Evolutionary conservation across 2,113 vertebrate species (phyloP), one percentile per base, ranked within the genome.

Genomic region (Sapajus apella): DNA sequence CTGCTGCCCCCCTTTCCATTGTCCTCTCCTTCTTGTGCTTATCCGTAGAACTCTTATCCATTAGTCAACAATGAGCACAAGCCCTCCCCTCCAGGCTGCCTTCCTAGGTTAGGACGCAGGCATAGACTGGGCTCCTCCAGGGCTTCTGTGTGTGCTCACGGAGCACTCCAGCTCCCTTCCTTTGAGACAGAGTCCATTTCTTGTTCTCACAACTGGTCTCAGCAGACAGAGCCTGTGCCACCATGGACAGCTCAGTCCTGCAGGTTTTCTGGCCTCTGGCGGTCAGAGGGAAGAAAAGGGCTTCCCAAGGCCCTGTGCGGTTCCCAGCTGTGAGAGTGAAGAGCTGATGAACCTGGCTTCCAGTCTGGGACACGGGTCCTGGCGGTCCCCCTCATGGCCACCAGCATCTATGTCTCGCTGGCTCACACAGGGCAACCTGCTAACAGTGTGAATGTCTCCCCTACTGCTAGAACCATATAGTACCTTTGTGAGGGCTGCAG

Each of bases 161-260:
- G 0, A 12, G 1, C 30, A 23, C 35, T 52, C 50, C 20, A 8
- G 2, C 45, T n/a, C 35, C 35, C 13, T 6, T 6, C 55, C n/a
- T 56, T 66, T 80, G 66, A 72, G 77, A 86, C 5, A 64, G 6
- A 50, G 17, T 10, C 68, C 43, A 27, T n/a, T 85, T 37, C 61
- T 43, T 68, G 8, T 21, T 9, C 17, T 73, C 52, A 3, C 61
- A 80, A 0, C 0, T 76, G 50, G 16, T 45, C 17, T 43, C 35
- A 32, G 45, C 27, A 8, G 18, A n/a, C 0, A 4, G 52, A 80
- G 37, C 50, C 37, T 20, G 8, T 47, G 79, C 35, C 35, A 66
- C 43, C 25, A 16, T 5, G 25, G 45, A 32, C 16, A 50, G 20
- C 12, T 17, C 21, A 25, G 52, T 4, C 21, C 18, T 21, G 75